Evolutionary conservation across 2,797 vertebrate genomes (phyloP), one percentile per base, ranked within the genome.

Genomic region (Mustela erminea): DNA sequence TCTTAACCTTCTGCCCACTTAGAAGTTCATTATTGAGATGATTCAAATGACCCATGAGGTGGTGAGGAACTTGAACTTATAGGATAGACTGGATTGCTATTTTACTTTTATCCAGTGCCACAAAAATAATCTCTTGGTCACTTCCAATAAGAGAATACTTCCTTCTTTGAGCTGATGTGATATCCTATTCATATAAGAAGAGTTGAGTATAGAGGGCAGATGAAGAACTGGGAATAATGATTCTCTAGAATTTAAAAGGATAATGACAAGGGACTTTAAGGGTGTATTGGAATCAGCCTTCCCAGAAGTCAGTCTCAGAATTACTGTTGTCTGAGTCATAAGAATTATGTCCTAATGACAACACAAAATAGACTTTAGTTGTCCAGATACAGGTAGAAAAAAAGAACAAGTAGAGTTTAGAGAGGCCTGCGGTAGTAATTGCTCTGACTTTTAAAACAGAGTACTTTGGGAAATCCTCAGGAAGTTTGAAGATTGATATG

Each of bases 241-340:
- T 52, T 90, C 7, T 62, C 60, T 92, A 85, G 25, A 56, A 72
- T 56, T 72, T 87, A 49, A 90, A 95, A 93, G 89, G 41, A 35
- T 49, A 89, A 41, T 35, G 58, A 78, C 32, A 83, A 74, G 52
- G 74, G 54, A 64, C 75, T 35, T 86, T 29, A 54, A 49, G 23
- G 23, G 25, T 11, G 6, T 21, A 54, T 5, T 81, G 20, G 29
- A 95, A 64, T 85, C 23, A 70, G 29, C 27, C 17, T 89, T 86
- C 74, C 60, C 23, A 66, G 58, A 91, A 88, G 64, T 89, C 32
- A 80, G 77, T 82, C 46, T 92, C 43, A 72, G 43, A 87, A 77
- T 54, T 75, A 82, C 85, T 75, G 35, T 74, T 81, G 35, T 81
- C 41, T 93, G 87, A 96, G 62, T 97, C 80, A 58, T 62, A 89